Base-by-base conservation (phyloP, 2,113 vertebrate species). In the Syngnathoides biaculeatus region DNA sequence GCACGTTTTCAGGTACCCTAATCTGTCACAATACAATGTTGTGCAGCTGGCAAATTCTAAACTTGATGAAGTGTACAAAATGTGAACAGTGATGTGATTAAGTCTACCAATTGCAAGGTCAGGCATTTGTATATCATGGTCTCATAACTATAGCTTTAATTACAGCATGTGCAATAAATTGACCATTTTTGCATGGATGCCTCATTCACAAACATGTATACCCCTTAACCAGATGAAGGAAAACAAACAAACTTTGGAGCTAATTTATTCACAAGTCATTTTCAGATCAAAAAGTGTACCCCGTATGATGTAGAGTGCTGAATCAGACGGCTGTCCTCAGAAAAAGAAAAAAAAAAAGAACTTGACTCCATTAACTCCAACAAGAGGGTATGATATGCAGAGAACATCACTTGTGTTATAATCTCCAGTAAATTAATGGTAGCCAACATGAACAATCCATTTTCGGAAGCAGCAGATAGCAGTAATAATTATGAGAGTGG, bases 401-500 rank as follows among this genome's bases (percentile, higher is more conserved):
- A 64, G 55, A 0, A 68, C 26, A 52, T 75, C 72, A 56, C 72
- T 85, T 88, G 45, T 82, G 86, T 84, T 85, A 85, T 76, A 76
- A 82, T 68, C 67, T 64, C 71, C 70, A 70, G 72, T 50, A 78
- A 83, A 86, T 86, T 80, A 90, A 86, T 84, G 78, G 77, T 50
- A 70, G 72, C 75, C 85, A 89, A 84, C 84, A 85, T 77, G 79
- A 81, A 77, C 68, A 65, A 82, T 80, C 58, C 80, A 78, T 79
- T 84, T 84, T 80, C 76, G 70, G 63, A 80, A 53, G 66, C 73
- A 77, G 74, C 80, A 81, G 82, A 85, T 79, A 86, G 87, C 74
- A 68, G 20, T 81, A 81, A 73, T 75, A 85, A 88, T 88, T 79
- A 88, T 84, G 69, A 81, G 80, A 87, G 83, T 82, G 73, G 81